phyloP scores from a whole-genome alignment of 1,140 invertebrate genomes.

The Carposina sasakii region DNA sequence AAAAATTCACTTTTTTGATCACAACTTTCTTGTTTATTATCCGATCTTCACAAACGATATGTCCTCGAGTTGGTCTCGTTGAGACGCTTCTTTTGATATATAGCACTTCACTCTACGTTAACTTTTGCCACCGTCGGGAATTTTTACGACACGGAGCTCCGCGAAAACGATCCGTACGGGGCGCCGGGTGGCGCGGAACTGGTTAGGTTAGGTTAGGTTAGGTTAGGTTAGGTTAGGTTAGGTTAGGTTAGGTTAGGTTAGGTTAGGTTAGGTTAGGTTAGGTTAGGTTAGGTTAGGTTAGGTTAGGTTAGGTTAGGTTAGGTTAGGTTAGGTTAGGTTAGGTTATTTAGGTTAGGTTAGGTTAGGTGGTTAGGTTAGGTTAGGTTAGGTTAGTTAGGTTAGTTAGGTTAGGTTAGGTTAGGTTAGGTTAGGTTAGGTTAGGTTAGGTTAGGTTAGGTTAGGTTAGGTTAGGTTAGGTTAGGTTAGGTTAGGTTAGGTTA shows the following conservation, averaged over 20 bases:
- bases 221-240: constrained; percentile 46
- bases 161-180: too few species aligned
- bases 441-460: constrained; percentile 15
- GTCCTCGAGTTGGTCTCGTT: too few species aligned
- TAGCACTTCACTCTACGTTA: too few species aligned
- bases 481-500: constrained; percentile 15
- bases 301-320: constrained; percentile 36
- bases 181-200: too few species aligned
- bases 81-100: too few species aligned
- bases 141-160: too few species aligned
- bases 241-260: constrained; percentile 39
- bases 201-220: constrained; percentile 46
- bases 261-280: constrained; percentile 44
- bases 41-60: too few species aligned
- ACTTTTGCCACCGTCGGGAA: too few species aligned
- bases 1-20: too few species aligned
- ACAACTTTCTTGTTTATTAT: too few species aligned
- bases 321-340: constrained; percentile 22
- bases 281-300: constrained; percentile 41
- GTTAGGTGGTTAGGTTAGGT: constrained; percentile 4
- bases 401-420: constrained; percentile 14
- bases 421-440: constrained; percentile 15
- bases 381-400: constrained; percentile 3
- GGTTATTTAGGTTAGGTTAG: constrained; percentile 6
- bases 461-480: constrained; percentile 14